Percentiles rank a stretch among this genome's conserved stretches.
Conservation (phyloP, 2,888 invertebrate genomes). For the Anarsia innoxiella region DNA sequence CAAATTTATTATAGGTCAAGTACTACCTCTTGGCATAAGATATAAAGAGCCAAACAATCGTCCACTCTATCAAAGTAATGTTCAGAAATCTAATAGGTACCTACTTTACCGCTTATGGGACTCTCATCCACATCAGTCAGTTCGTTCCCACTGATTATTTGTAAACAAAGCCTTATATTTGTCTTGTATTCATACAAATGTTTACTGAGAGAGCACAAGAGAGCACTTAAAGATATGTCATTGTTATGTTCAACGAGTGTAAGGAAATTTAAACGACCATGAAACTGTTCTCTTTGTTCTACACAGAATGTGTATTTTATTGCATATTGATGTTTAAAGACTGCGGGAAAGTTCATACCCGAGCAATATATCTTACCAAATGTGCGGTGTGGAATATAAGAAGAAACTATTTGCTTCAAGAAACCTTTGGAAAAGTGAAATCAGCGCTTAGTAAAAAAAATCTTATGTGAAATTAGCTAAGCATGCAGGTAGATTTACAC, state of each 20-base stretch:
- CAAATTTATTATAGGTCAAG: no score
- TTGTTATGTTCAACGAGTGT: constrained; percentile 42
- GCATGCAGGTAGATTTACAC: no score
- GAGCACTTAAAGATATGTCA: constrained; percentile 55
- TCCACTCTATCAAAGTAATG: neutral
- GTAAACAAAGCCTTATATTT: constrained; percentile 40
- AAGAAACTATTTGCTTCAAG: no score
- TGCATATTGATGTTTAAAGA: no score
- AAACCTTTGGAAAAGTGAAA: no score
- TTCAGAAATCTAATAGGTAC: constrained; percentile 1
- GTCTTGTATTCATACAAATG: constrained; percentile 48
- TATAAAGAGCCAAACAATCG: neutral
- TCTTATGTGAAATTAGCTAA: no score
- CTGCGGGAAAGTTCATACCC: no score
- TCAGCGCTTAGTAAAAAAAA: no score
- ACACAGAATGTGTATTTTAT: no score
- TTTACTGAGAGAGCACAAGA: constrained; percentile 53
- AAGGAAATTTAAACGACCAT: constrained; percentile 6
- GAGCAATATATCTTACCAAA: no score
- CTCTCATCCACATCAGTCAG: constrained; percentile 18
- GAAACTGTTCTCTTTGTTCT: constrained; percentile 1
- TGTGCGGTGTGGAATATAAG: no score
- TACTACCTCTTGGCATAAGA: no score
- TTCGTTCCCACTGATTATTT: constrained; percentile 51
- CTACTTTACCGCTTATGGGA: neutral